phyloP scores from a whole-genome alignment of 2,888 invertebrate genomes.

The Nephrotoma flavescens region DNA sequence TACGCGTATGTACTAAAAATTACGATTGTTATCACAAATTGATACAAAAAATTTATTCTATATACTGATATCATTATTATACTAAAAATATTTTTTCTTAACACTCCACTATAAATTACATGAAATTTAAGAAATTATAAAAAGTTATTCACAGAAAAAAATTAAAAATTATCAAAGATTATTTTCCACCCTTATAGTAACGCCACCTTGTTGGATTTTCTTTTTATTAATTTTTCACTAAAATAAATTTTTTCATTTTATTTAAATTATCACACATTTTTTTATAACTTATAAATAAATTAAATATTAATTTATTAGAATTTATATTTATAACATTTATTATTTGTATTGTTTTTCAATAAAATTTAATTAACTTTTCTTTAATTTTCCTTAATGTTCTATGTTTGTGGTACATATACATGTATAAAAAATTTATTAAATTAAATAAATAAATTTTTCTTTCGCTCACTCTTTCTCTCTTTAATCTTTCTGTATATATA shows the following conservation, averaged over 20 bases:
- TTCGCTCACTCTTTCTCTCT: neutral
- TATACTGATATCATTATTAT: neutral
- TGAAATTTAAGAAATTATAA: neutral
- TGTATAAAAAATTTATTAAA: neutral
- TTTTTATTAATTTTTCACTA: neutral
- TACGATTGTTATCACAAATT: constrained; percentile 1
- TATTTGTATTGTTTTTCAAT: neutral
- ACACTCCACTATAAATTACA: neutral
- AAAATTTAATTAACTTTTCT: neutral
- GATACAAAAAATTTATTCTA: neutral
- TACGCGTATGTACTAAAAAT: constrained; percentile 15
- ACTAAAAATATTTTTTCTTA: neutral
- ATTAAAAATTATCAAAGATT: neutral
- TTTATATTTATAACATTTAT: neutral
- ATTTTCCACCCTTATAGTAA: neutral
- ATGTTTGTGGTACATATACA: neutral
- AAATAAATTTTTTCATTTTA: neutral
- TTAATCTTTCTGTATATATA: neutral
- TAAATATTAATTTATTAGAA: neutral
- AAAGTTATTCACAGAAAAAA: neutral
- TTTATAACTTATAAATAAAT: neutral
- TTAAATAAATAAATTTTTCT: neutral
- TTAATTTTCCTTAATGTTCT: neutral
- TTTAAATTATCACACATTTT: neutral
- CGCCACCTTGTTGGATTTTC: neutral